Percentiles rank a stretch among this genome's conserved stretches.
These are phyloP conservation scores for Gambusia affinis DNA, from an alignment of 2,113 vertebrate genomes.

Conservation along the genomic window DNA sequence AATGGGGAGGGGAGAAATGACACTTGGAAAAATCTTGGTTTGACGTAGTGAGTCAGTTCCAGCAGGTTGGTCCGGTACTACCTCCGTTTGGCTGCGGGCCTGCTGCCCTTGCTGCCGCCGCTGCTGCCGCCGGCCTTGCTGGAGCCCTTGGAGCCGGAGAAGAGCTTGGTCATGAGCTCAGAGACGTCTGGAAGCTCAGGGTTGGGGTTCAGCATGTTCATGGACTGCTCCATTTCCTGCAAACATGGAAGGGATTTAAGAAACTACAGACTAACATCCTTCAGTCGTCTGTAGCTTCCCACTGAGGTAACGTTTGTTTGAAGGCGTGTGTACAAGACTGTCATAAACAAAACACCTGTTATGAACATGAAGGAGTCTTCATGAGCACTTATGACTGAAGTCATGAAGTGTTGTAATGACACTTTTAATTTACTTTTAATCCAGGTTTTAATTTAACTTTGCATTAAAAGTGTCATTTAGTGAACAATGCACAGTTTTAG, in stretches of 20 bases:
- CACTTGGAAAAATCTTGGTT: constrained; percentile 66
- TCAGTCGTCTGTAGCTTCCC: no score
- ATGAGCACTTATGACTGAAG: no score
- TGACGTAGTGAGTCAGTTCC: constrained; percentile 29
- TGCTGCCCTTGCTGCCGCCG: constrained; percentile 85
- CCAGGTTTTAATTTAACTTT: no score
- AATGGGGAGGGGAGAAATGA: not conserved
- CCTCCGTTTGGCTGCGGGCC: constrained; percentile 91
- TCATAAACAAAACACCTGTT: no score
- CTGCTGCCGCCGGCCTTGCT: constrained; percentile 87
- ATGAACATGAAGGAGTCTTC: no score
- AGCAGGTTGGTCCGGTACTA: constrained; percentile 78
- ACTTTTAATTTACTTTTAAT: no score
- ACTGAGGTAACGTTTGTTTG: no score
- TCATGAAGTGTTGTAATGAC: no score
- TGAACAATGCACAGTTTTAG: no score
- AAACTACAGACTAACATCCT: not conserved
- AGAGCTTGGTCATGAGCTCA: constrained; percentile 98
- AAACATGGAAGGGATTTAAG: not conserved
- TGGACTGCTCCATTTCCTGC: constrained; percentile 99
- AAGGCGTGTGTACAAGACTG: no score
- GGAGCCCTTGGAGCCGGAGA: constrained; percentile 93
- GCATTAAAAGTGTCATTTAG: no score
- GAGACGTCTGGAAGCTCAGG: constrained; percentile 97
- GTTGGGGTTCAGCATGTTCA: constrained; percentile 99